Evolutionary conservation across 2,113 vertebrate species (phyloP).

Genomic region (Agelaius tricolor): DNA sequence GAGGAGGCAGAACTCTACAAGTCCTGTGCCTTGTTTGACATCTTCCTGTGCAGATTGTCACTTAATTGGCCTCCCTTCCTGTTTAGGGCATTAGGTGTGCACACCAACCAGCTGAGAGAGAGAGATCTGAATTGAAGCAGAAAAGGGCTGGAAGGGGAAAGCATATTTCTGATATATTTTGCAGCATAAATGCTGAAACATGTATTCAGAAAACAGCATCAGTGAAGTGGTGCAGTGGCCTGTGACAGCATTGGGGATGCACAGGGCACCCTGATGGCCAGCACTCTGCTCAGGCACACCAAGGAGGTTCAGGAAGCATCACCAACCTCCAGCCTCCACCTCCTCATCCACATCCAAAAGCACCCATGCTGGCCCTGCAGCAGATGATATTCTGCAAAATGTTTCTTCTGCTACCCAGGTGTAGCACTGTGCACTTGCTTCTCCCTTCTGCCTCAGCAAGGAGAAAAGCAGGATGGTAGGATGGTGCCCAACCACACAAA

Average conservation of each 20-base stretch:
- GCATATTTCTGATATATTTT: fast-evolving
- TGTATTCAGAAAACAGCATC: not conserved
- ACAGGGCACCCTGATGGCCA: not conserved
- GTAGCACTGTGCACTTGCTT: not conserved
- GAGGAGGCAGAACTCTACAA: not conserved
- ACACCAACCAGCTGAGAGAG: not conserved
- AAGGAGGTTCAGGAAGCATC: not conserved
- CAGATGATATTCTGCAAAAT: not conserved
- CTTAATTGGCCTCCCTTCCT: not conserved
- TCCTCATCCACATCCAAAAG: not conserved
- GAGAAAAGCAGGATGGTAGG: not conserved
- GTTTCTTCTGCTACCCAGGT: not conserved
- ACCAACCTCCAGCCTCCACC: fast-evolving
- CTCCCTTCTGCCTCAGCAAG: not conserved
- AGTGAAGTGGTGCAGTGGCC: fast-evolving
- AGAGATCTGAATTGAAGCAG: not conserved
- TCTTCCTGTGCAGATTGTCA: not conserved
- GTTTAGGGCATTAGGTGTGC: not conserved
- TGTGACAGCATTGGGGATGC: fast-evolving
- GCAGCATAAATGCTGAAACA: not conserved
- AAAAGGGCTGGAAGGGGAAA: not conserved
- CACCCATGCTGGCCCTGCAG: not conserved
- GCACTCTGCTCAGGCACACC: not conserved
- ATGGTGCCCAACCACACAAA: not conserved
- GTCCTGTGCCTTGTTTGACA: not conserved